Evolutionary conservation across 53 echinoderm and acorn worm genomes (phyloP), one percentile per base, ranked within the genome.

Genomic region (Mesocentrotus franciscanus): DNA sequence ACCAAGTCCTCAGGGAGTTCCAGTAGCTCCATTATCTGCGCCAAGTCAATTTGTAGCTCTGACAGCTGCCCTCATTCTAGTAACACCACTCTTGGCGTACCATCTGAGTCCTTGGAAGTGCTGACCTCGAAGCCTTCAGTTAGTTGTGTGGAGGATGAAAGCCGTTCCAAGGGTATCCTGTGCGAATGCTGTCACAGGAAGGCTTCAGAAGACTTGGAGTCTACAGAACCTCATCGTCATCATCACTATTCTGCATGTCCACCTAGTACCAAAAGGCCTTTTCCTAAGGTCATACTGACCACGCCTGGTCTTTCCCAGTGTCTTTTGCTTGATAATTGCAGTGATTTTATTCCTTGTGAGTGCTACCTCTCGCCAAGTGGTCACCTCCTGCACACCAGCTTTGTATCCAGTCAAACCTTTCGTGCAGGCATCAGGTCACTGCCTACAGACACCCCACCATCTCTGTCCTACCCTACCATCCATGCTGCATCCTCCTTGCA

Each of bases 231-330:
- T 85, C 56, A 61, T 66, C 62, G 33, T 71, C 75, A 71, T 4
- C 93, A 92, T 12, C 93, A 22, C 12, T 26, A 55, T 62, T 30
- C 84, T 84, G 34, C 35, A 0, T 55, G 55, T 42, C 55, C 56
- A 12, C 15, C 92, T 10, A 0, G 24, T 49, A 56, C 42, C 20
- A 68, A 71, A 8, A 61, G 49, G 8, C 4, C 92, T 15, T 26
- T 92, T 56, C 71, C 92, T 26, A 92, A 72, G 71, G 24, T 94
- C 85, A 85, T 94, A 66, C 85, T 64, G 68, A 94, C 95, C 70
- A 61, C 89, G 5, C 64, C 85, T 70, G 89, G 95, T 64, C 57
- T 85, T 39, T 94, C 95, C 24, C 24, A 94, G 87, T 94, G 95
- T 62, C 95, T 85, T 14, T 85, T 85, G 42, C 22, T 85, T 42